Conservation (phyloP, 2,888 invertebrate genomes). For the Pheosia gnoma region DNA sequence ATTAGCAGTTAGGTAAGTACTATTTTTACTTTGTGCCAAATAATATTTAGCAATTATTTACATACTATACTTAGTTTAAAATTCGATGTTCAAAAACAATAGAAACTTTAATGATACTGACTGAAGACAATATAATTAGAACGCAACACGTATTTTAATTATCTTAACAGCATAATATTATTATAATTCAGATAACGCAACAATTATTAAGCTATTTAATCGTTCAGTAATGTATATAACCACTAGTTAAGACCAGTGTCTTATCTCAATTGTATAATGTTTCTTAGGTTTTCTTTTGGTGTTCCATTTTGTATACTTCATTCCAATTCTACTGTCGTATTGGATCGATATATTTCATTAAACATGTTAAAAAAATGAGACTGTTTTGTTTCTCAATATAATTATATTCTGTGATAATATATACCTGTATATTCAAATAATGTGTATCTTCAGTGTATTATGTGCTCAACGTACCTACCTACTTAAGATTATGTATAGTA, state of each 20-base stretch:
- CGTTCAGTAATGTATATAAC: slow-evolving; percentile 49
- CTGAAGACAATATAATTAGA: slow-evolving; percentile 57
- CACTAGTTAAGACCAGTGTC: slow-evolving; percentile 33
- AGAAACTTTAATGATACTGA: slow-evolving; percentile 18
- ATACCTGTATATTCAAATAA: too few relatives aligned
- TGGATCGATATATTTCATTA: too few relatives aligned
- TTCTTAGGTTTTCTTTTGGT: neutral
- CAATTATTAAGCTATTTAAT: slow-evolving; percentile 47
- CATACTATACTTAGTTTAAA: neutral
- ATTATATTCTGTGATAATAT: too few relatives aligned
- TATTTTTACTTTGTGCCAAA: slow-evolving; percentile 54
- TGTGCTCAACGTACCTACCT: too few relatives aligned
- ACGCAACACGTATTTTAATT: slow-evolving; percentile 41
- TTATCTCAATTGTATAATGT: slow-evolving; percentile 27
- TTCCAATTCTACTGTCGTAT: too few relatives aligned
- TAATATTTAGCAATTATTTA: slow-evolving; percentile 19
- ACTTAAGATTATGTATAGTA: too few relatives aligned
- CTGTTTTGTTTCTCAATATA: too few relatives aligned
- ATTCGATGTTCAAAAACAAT: neutral
- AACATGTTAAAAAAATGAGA: too few relatives aligned
- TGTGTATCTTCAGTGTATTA: too few relatives aligned
- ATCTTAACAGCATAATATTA: slow-evolving; percentile 45
- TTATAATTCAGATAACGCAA: slow-evolving; percentile 57
- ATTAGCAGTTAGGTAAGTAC: slow-evolving; percentile 31
- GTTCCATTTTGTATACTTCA: too few relatives aligned